Conservation (phyloP, 2,888 invertebrate species). For the Gonocerus acuteangulatus region DNA sequence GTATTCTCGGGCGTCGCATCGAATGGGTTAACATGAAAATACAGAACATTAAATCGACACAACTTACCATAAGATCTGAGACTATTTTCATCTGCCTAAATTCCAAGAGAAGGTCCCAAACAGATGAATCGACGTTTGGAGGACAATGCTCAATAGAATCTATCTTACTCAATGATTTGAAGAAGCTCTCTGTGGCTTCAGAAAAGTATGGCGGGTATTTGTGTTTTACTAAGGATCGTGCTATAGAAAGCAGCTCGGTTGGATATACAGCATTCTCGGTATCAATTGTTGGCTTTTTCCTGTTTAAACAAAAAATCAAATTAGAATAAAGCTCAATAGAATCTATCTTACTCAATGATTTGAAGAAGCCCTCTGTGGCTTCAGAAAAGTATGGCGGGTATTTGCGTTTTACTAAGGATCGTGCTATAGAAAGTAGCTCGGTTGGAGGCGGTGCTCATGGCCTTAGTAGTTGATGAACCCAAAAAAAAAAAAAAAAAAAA, state of each 20-base stretch:
- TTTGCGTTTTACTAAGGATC: neutral
- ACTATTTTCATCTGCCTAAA: neutral
- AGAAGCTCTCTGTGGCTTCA: constrained; percentile 1
- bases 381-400: neutral
- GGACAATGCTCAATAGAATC: constrained; percentile 7
- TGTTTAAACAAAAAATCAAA: too few species aligned
- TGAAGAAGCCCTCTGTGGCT: constrained; percentile 2
- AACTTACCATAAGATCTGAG: neutral
- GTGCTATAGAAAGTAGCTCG: neutral
- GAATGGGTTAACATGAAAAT: too few species aligned
- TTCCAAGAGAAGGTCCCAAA: neutral
- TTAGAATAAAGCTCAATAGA: neutral
- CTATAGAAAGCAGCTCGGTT: neutral
- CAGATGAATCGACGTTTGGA: neutral
- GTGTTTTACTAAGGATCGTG: neutral
- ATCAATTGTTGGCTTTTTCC: neutral
- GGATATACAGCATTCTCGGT: neutral
- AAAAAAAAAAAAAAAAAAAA: too few species aligned
- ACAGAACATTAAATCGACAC: too few species aligned
- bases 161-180: neutral
- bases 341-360: neutral
- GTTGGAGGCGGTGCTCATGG: too few species aligned
- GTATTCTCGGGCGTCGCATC: too few species aligned
- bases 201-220: neutral
- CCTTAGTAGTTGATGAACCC: too few species aligned